Conservation (phyloP, 2,113 vertebrate genomes). For the Ailuropoda melanoleuca region DNA sequence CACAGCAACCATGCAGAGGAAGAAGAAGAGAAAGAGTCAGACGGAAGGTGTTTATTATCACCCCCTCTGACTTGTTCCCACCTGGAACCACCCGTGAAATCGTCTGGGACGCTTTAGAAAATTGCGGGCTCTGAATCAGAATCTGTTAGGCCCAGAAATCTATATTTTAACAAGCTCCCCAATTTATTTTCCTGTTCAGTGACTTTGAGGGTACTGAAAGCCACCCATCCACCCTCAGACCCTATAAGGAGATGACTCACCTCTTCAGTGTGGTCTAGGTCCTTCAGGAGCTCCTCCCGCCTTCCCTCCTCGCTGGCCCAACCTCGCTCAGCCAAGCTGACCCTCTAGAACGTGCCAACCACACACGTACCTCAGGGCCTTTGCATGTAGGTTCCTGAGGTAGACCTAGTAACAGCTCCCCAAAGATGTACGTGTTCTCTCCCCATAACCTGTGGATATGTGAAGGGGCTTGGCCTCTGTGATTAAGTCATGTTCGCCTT, state of each 20-base stretch:
- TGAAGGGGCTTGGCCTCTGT: background rate
- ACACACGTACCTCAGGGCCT: background rate
- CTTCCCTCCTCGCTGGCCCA: background rate
- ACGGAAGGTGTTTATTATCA: too few species aligned
- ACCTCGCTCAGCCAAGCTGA: background rate
- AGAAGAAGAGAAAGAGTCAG: background rate
- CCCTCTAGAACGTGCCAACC: background rate
- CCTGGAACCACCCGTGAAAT: background rate
- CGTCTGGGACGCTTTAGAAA: background rate
- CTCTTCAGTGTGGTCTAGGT: background rate
- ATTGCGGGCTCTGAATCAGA: background rate
- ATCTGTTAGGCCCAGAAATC: background rate
- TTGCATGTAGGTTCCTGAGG: background rate
- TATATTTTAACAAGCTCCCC: background rate
- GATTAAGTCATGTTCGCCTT: background rate
- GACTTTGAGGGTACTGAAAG: background rate
- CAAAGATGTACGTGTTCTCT: background rate
- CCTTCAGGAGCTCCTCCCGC: rapidly evolving
- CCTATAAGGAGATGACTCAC: background rate
- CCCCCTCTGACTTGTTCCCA: background rate
- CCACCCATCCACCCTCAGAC: too few species aligned
- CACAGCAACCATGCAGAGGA: background rate
- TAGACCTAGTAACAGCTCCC: background rate
- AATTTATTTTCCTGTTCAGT: rapidly evolving
- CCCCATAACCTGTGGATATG: background rate